Base-by-base conservation (phyloP, 2,888 invertebrate species). In the Netelia inedita region DNA sequence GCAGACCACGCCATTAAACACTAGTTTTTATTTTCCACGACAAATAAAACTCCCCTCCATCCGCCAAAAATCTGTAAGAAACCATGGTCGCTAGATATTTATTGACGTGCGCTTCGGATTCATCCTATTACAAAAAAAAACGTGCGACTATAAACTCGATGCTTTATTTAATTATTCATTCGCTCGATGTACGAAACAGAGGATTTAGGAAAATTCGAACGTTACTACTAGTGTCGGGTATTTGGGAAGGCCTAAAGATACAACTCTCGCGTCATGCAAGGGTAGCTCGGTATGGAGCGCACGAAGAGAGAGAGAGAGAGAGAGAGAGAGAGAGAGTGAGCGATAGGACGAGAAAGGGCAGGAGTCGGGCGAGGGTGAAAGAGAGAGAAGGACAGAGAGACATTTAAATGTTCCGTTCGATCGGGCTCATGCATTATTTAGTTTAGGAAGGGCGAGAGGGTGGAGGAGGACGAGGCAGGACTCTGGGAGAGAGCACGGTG, bases 361-460 rank as follows among this genome's bases (percentile, higher is more conserved):
- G 35, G 57, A 57, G 28, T n/a, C 14, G 50, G 35, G 43, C 23
- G 73, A 41, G 66, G 28, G 46, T 35, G 41, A 43, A 6, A 68
- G 46, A 55, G 55, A 55, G 66, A 50, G 28, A 43, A 16, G 16
- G 46, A 55, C n/a, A 55, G 55, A 89, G 88, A 87, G 88, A 89
- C 88, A 91, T 91, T 91, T 90, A 91, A 91, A 91, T 91, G 90
- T 91, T 87, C 88, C 90, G 89, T 89, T 89, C 91, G 89, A 90
- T 89, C 89, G 87, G 82, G 75, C 90, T 91, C 91, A 91, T 91
- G 91, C 91, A 91, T 91, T 91, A 91, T 91, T 91, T 91, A 91
- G 91, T 89, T 89, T 87, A 88, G 68, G 88, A 82, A 85, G 88
- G 85, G 86, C 86, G 88, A 83, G 88, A 86, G 89, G 87, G 46